These are phyloP conservation scores for Notodonta dromedarius DNA, from an alignment of 2,888 invertebrate species.

Conservation along the genomic window DNA sequence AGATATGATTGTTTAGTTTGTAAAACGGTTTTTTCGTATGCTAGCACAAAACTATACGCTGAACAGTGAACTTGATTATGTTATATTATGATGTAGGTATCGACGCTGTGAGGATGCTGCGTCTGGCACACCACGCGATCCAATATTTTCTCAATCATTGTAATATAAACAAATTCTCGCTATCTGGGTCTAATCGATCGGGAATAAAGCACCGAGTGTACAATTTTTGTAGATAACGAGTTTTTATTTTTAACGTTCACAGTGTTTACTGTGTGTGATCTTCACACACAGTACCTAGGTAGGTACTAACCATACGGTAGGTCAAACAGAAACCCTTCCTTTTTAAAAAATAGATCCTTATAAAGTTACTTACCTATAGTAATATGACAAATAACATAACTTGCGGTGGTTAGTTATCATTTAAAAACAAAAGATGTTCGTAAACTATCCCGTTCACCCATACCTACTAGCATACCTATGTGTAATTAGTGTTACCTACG, in stretches of 20 bases:
- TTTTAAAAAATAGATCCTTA: no score
- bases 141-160: conserved; percentile 33
- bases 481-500: no score
- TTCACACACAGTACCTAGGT: neutral
- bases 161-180: conserved; percentile 33
- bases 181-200: conserved; percentile 19
- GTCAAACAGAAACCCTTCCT: neutral
- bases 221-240: conserved; percentile 14
- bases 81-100: conserved; percentile 21
- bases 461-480: no score
- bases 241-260: conserved; percentile 13
- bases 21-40: conserved; percentile 6
- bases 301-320: neutral
- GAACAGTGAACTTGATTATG: conserved; percentile 20
- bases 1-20: conserved; percentile 10
- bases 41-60: neutral
- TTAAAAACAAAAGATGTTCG: no score
- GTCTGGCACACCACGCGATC: conserved; percentile 31
- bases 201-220: conserved; percentile 14
- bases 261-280: no score
- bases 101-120: conserved; percentile 19
- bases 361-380: no score
- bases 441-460: no score
- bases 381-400: no score
- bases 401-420: no score